Base-by-base conservation (phyloP, 2,888 invertebrate genomes). In the Strigamia crassipes region DNA sequence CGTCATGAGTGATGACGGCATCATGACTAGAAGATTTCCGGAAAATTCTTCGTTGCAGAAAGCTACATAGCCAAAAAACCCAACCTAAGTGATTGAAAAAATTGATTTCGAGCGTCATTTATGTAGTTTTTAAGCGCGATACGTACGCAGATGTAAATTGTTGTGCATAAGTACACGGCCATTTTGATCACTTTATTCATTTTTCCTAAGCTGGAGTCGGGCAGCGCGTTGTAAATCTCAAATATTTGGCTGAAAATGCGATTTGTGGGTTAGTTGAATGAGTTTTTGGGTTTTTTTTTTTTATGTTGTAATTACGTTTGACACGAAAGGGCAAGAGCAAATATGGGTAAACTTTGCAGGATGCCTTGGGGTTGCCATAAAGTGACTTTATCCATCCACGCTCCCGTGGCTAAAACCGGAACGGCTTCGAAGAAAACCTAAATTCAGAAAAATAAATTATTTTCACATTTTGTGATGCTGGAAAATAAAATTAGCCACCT, bases 311-410 rank as follows among this genome's bases (percentile, higher is more conserved):
- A 90, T 92, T 89, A 95, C 92, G 97, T 96, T 89, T 99, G 99
- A 89, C 99, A 99, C 84, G 96, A 96, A 82, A 98, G 90, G 0
- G 98, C 97, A 94, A 98, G 96, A 13, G 96, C 94, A 89, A 98
- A 96, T 85, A 99, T 98, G 0, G 99, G 99, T 84, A 98, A 90
- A 87, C 96, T 96, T 86, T 96, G 96, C 80, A 98, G 89, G 82
- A 97, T 89, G 0, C 97, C 97, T 0, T 93, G 91, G 0, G 95
- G 93, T 85, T 92, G 91, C 96, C 96, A 96, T 86, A 92, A 91
- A 85, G 92, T 90, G 1, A 96, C 84, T 82, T 86, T 85, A 46
- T 86, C 83, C 66, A 86, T 85, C 95, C 96, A 96, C 85, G 93
- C 93, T 5, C 92, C 92, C 0, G 91, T 90, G 83, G 93, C 89